Conservation (phyloP, 2,888 invertebrate species). For the Andrena trimmerana region DNA sequence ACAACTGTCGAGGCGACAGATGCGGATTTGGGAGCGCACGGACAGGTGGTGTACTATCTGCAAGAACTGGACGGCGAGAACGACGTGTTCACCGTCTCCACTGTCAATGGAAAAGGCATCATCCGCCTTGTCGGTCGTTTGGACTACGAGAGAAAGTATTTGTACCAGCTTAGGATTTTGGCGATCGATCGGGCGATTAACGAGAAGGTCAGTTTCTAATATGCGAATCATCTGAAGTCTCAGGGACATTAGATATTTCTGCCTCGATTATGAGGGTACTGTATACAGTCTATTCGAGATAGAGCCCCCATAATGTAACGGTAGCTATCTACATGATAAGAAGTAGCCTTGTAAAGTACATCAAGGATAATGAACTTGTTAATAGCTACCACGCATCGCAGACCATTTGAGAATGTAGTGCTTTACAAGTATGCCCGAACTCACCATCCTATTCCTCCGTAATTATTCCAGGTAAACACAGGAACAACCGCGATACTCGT, state of each 20-base stretch:
- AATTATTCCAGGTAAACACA: slow-evolving; percentile 89
- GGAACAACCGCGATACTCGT: slow-evolving; percentile 95
- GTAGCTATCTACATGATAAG: background rate
- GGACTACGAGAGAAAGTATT: slow-evolving; percentile 94
- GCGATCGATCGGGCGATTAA: slow-evolving; percentile 93
- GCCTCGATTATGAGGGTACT: slow-evolving; percentile 3
- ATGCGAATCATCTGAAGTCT: background rate
- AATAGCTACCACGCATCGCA: background rate
- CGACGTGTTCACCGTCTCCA: slow-evolving; percentile 92
- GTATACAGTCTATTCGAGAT: slow-evolving; percentile 26
- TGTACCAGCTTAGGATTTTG: slow-evolving; percentile 93
- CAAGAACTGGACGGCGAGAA: slow-evolving; percentile 93
- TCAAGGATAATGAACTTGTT: background rate
- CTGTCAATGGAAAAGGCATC: slow-evolving; percentile 94
- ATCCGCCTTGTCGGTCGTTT: slow-evolving; percentile 91
- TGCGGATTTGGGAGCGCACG: slow-evolving; percentile 96
- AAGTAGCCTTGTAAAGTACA: background rate
- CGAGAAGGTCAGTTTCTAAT: slow-evolving; percentile 76
- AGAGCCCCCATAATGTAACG: slow-evolving; percentile 79
- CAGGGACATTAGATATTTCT: background rate
- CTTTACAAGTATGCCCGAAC: background rate
- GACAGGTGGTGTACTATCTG: slow-evolving; percentile 95
- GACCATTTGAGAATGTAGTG: background rate
- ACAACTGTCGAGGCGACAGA: slow-evolving; percentile 95
- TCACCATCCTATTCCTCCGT: background rate